Evolutionary conservation across 2,797 vertebrate genomes (phyloP), one percentile per base, ranked within the genome.

Genomic region (Iguana delicatissima): DNA sequence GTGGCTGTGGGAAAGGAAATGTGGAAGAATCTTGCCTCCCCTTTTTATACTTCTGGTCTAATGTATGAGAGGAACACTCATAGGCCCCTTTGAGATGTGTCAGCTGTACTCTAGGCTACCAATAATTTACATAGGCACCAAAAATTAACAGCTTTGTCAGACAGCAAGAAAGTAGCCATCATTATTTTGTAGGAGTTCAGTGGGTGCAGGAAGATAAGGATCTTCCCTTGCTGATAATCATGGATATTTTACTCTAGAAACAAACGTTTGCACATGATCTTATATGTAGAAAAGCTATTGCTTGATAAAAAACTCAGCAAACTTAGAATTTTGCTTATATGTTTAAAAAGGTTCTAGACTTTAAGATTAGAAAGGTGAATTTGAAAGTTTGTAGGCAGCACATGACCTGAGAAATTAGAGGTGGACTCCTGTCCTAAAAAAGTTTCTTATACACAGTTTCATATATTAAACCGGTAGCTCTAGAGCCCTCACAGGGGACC

Each of bases 391-490:
- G n/a, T 85, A 55, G 14, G 32, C 42, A 29, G 57, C 22, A 38
- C 52, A 24, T 46, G 55, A 52, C 24, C 38, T 50, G 57, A 42
- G 35, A 72, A 80, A 35, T 32, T 16, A 86, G 20, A 62, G 24
- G 8, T 57, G 46, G 32, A 0, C 38, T 42, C 22, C 4, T 72
- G 8, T 52, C 12, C 76, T 55, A 80, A 67, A 26, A 72, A 35
- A 46, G 20, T 85, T 57, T 59, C 46, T 64, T 0, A 0, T 89
- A 50, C 20, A 80, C 18, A 2, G 50, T 76, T 10, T 50, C 38
- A 12, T 46, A 77, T 24, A 9, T 26, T 24, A 72, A 57, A 22
- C 22, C 64, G 52, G 42, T 46, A 46, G 42, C 42, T 46, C 4
- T 46, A 3, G 42, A 46, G 42, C 42, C 42, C 42, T 4, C 4